phyloP scores from a whole-genome alignment of 2,888 invertebrate species.

The Scrobipalpa costella region DNA sequence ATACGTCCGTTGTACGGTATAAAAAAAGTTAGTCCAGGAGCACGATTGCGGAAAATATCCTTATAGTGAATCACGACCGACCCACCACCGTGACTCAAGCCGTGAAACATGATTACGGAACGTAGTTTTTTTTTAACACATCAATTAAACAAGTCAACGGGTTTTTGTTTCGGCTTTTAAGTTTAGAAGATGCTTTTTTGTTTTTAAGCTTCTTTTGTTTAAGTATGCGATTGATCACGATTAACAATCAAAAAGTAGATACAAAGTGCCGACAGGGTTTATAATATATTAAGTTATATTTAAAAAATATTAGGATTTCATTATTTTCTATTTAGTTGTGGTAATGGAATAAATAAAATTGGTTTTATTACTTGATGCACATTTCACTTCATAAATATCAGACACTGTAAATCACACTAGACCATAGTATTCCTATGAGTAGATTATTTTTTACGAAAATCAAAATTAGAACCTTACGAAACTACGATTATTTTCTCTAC shows the following conservation, averaged over 20 bases:
- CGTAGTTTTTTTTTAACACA: constrained; percentile 31
- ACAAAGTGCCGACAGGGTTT: constrained; percentile 17
- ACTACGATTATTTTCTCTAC: neutral
- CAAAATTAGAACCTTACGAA: too few relatives aligned
- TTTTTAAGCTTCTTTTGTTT: constrained; percentile 26
- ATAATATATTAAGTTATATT: constrained; percentile 24
- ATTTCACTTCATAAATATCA: neutral
- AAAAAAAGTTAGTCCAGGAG: constrained; percentile 45
- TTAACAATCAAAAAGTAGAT: constrained; percentile 30
- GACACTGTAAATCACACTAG: neutral
- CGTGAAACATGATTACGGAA: constrained; percentile 30
- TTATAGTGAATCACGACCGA: constrained; percentile 50
- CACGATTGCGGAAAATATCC: constrained; percentile 69
- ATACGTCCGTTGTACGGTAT: constrained; percentile 16
- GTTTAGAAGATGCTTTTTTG: too few relatives aligned
- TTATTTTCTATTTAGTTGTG: too few relatives aligned
- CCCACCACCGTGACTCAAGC: constrained; percentile 40
- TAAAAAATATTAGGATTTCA: too few relatives aligned
- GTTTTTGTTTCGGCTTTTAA: constrained; percentile 47
- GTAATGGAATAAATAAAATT: neutral
- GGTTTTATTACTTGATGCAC: neutral
- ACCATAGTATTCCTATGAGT: too few relatives aligned
- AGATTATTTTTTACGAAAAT: too few relatives aligned
- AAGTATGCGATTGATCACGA: constrained; percentile 39
- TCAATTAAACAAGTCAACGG: constrained; percentile 48